A percentile compares a stretch with the other conserved stretches of the same genome.
Evolutionary conservation across 2,113 vertebrate species (phyloP).

Genomic region (Eonycteris spelaea): DNA sequence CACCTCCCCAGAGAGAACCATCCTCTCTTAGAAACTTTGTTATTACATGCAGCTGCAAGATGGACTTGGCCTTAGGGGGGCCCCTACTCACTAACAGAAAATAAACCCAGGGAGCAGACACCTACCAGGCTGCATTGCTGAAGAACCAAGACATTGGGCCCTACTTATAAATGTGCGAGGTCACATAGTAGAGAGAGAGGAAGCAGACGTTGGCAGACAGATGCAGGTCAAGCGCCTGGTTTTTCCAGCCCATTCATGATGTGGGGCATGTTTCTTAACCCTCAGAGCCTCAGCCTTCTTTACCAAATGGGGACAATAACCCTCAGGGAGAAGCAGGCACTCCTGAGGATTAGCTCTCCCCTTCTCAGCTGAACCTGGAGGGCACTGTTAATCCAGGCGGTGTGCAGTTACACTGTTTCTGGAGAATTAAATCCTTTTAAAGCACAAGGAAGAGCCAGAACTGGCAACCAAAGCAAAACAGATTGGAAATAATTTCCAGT

Average conservation of each 20-base stretch:
- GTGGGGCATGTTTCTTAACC: background rate
- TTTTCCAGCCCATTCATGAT: background rate
- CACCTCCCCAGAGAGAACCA: background rate
- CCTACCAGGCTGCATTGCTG: fast-evolving
- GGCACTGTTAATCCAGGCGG: background rate
- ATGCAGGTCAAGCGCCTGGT: background rate
- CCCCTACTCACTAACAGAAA: background rate
- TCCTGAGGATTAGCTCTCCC: background rate
- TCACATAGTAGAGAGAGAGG: background rate
- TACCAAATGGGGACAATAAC: background rate
- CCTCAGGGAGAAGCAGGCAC: background rate
- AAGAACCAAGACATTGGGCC: background rate
- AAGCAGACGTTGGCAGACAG: background rate
- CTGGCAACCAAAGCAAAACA: background rate
- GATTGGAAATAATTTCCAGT: background rate
- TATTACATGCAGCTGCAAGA: background rate
- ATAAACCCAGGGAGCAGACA: background rate
- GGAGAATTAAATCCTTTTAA: background rate
- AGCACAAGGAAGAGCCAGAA: background rate
- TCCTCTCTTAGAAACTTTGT: background rate
- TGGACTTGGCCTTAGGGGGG: background rate
- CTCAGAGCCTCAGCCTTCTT: background rate
- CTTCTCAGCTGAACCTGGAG: background rate
- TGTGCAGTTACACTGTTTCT: background rate
- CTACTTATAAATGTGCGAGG: background rate